Evolutionary conservation across 2,888 invertebrate species (phyloP), one percentile per base, ranked within the genome.

Genomic region (Octonoba sinensis): DNA sequence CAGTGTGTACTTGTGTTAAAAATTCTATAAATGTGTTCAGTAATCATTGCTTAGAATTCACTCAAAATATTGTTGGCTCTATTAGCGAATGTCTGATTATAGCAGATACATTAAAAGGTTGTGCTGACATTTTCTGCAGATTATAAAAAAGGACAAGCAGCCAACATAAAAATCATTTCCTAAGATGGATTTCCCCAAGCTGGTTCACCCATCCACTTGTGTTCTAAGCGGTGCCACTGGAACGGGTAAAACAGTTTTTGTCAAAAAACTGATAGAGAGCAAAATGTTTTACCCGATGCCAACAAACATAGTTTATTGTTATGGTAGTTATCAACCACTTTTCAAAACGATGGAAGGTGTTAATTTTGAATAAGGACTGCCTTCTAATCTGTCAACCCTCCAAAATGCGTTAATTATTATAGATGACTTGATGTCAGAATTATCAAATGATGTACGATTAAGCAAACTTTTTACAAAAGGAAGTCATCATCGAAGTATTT

Each of bases 401-500:
- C 47, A 27, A 65, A 47, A 65, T 65, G 65, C 49, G 8, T 36
- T 72, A n/a, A 49, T 72, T 16, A 47, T 72, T 20, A 47, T 60
- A 12, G 72, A 72, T 36, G 72, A 72, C 60, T 49, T 60, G 47
- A 72, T 72, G 72, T 18, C 62, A 0, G 72, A 72, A 56, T 54
- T 51, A 18, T 51, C 36, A 11, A 71, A 27, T 27, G 47, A 59
- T 27, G 22, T 22, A 1, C 71, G 60, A 3, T n/a, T 71, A 36
- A 60, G 49, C 20, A 49, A 59, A 46, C 49, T 72, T 18, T 72
- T 72, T 62, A 60, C 60, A 11, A 72, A 62, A 60, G 72, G 60
- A 15, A 72, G 60, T n/a, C 72, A 72, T 72, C 72, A 72, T 51
- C 51, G n/a, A 49, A 72, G 60, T 27, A 18, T 72, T 13, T 60